A percentile compares a stretch with the other conserved stretches of the same genome.
phyloP scores from a whole-genome alignment of 2,113 vertebrate genomes.

The Petaurus breviceps region DNA sequence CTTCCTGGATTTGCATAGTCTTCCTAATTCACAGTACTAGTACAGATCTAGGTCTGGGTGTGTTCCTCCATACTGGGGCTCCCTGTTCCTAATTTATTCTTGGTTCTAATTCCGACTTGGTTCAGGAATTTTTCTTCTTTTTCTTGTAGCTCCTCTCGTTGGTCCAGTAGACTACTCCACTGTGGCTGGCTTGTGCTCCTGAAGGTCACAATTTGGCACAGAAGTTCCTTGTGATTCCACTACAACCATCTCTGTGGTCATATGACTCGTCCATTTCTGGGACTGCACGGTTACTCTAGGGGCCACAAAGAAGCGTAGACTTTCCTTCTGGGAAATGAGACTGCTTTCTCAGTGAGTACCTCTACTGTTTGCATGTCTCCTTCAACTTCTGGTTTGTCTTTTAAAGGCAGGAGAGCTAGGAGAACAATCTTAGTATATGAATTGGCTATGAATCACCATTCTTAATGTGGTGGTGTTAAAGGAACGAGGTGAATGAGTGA shows the following conservation, averaged over 20 bases:
- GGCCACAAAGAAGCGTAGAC: background rate
- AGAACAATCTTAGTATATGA: background rate
- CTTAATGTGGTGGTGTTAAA: background rate
- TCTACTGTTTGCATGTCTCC: background rate
- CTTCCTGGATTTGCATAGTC: background rate
- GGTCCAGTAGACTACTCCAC: background rate
- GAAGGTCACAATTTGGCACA: background rate
- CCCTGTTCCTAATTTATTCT: background rate
- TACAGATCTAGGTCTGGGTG: background rate
- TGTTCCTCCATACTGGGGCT: background rate
- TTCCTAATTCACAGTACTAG: background rate
- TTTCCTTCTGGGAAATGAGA: background rate
- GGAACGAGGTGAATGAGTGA: background rate
- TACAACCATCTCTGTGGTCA: background rate
- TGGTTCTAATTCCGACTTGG: background rate
- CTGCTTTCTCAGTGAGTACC: background rate
- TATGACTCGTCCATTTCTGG: background rate
- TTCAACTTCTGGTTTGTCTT: background rate
- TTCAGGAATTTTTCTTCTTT: background rate
- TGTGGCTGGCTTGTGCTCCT: background rate
- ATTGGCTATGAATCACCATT: background rate
- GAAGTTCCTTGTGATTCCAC: background rate
- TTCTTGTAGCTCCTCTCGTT: background rate
- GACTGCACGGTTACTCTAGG: background rate
- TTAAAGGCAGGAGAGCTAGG: background rate